Base-by-base conservation (phyloP, 2,113 vertebrate species). In the Ceyx cyanopectus region DNA sequence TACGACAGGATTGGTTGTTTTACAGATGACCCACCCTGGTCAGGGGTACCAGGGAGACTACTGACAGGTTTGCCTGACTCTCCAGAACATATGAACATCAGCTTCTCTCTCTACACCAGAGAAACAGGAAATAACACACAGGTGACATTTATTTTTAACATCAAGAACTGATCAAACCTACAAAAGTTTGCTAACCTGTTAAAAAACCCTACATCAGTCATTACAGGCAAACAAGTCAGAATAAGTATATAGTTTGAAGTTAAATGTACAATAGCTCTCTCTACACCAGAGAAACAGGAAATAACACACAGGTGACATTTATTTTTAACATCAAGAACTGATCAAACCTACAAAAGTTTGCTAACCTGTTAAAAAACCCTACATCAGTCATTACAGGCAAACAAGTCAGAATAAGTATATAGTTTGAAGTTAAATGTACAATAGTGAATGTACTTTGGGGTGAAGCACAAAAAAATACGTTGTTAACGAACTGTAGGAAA, bases 1-100 rank as follows among this genome's bases (percentile, higher is more conserved):
- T 98, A 96, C n/a, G 14, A 62, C 30, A 97, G 97, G 60, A 66
- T 98, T 37, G 98, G 98, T 68, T 99, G 98, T 92, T 99, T 98
- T 62, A 65, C 87, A 58, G 95, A 98, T 89, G 77, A 96, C 10
- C 95, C 96, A 15, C 98, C 98, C 8, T 99, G 98, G 98, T 97
- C 98, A 29, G 98, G 97, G 32, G 92, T 98, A 4, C 21, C 63
- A 10, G 97, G 98, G 74, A 98, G 98, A 78, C 98, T 97, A 20
- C 87, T 91, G 20, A 51, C 96, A 34, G 89, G 94, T 56, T 95
- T 98, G 58, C 98, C 98, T 18, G 98, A 98, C 96, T 5, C 84
- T 26, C 98, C 98, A 2, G 97, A 98, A 10, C 11, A 92, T 4
- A 97, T 98, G 20, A 97, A 97, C 80, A 97, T 97, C 34, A 98